These are phyloP conservation scores for Platerodrilus igneus DNA, from an alignment of 2,888 invertebrate species.

Conservation along the genomic window DNA sequence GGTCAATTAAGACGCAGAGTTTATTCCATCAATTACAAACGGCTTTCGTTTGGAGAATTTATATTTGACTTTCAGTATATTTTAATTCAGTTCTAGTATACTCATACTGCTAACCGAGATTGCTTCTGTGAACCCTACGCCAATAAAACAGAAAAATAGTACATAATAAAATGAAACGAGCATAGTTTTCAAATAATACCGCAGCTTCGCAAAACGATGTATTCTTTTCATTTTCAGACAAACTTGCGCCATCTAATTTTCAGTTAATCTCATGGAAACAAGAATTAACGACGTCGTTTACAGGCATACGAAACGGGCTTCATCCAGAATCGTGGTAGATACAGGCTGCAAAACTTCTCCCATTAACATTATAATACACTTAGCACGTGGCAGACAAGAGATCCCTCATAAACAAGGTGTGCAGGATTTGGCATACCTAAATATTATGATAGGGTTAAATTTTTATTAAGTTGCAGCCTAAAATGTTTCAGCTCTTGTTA, in stretches of 20 bases:
- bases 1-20: too few relatives aligned
- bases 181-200: slow-evolving; percentile 46
- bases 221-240: slow-evolving; percentile 47
- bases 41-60: too few relatives aligned
- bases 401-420: slow-evolving; percentile 34
- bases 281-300: slow-evolving; percentile 50
- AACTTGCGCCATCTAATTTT: slow-evolving; percentile 51
- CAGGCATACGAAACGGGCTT: slow-evolving; percentile 47
- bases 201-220: slow-evolving; percentile 42
- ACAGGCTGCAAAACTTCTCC: slow-evolving; percentile 44
- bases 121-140: too few relatives aligned
- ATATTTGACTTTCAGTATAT: too few relatives aligned
- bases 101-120: too few relatives aligned
- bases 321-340: slow-evolving; percentile 38
- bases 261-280: slow-evolving; percentile 50
- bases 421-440: slow-evolving; percentile 26
- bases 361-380: slow-evolving; percentile 49
- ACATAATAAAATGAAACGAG: slow-evolving; percentile 24
- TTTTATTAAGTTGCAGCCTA: too few relatives aligned
- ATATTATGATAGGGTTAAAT: too few relatives aligned
- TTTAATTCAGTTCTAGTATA: too few relatives aligned
- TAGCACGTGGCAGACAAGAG: slow-evolving; percentile 44
- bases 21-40: too few relatives aligned
- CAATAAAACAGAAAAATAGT: too few relatives aligned
- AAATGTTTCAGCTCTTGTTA: too few relatives aligned